Percentiles rank a stretch among this genome's conserved stretches.
Evolutionary conservation across 2,888 invertebrate genomes (phyloP).

Genomic region (Cyaniris semiargus): DNA sequence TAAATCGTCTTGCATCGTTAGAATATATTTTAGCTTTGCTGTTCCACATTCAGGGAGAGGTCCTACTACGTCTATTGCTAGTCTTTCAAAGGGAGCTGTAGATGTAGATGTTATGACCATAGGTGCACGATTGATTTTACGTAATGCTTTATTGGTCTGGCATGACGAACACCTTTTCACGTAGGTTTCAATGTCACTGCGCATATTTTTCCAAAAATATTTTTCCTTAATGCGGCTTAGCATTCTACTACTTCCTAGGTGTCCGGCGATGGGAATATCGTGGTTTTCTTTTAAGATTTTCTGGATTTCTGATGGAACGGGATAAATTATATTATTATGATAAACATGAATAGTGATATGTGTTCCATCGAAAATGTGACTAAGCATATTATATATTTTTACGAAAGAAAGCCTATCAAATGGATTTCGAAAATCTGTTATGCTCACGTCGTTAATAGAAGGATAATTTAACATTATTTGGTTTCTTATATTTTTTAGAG

Average conservation of each 20-base stretch:
- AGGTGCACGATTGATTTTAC: constrained; percentile 34
- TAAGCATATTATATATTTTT: no score
- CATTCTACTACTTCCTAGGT: constrained; percentile 34
- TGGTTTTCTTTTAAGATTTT: constrained; percentile 38
- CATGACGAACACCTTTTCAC: constrained; percentile 36
- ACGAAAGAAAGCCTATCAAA: no score
- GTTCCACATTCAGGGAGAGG: constrained; percentile 3
- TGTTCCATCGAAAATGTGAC: no score
- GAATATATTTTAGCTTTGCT: constrained; percentile 12
- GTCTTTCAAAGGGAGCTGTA: constrained; percentile 35
- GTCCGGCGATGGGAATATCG: constrained; percentile 38
- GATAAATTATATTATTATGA: constrained; percentile 33
- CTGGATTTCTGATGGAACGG: constrained; percentile 36
- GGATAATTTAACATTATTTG: no score
- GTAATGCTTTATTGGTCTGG: constrained; percentile 35
- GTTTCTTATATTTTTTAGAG: no score
- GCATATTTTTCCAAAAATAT: constrained; percentile 33
- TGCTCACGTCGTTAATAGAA: no score
- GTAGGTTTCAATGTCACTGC: constrained; percentile 33
- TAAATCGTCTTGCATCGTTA: no score
- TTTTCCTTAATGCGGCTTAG: constrained; percentile 31
- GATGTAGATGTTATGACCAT: constrained; percentile 36
- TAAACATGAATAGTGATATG: constrained; percentile 4
- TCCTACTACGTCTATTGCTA: constrained; percentile 22
- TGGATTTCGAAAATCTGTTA: no score